Base-by-base conservation (phyloP, 2,797 vertebrate genomes). In the Pseudomugil tenellus region DNA sequence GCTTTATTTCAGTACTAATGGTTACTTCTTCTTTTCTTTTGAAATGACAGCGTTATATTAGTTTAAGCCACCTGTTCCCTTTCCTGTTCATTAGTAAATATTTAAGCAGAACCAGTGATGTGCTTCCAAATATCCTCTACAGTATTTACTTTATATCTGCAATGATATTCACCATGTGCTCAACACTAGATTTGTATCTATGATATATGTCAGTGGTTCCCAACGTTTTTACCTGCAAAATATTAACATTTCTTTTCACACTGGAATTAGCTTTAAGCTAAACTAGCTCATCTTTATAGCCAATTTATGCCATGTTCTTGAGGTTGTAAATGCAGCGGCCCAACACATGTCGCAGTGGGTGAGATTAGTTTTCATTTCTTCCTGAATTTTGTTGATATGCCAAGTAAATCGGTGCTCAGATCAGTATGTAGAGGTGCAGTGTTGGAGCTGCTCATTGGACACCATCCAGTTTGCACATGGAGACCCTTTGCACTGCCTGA, bases 71-170 rank as follows among this genome's bases (percentile, higher is more conserved):
- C 39, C 35, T 10, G 13, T n/a, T 51, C 16, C 13, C 9, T 14
- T 14, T 12, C 14, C 21, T 23, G 9, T 58, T 19, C 7, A 26
- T 9, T 41, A 35, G 11, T 54, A 49, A 31, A 67, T 62, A 34
- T 41, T 57, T 48, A 17, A 67, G 79, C 63, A 61, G 63, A 56
- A 71, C 21, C 51, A 62, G 54, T 58, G 16, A 85, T 56, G 90
- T 89, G 89, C 91, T 92, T 93, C 89, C 92, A 91, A 78, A 83
- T 49, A 82, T 84, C 80, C 84, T 87, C 89, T 86, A 67, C 87
- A 66, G 79, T 68, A 52, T 32, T 62, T 74, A 72, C 19, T 55
- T 56, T 55, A 28, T 61, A 31, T 59, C 55, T 63, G 53, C 73
- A 37, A 55, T 6, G 29, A 21, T 59, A 26, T 48, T 77, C 41